Evolutionary conservation across 2,888 invertebrate species (phyloP), one percentile per base, ranked within the genome.

Genomic region (Drepana falcataria): DNA sequence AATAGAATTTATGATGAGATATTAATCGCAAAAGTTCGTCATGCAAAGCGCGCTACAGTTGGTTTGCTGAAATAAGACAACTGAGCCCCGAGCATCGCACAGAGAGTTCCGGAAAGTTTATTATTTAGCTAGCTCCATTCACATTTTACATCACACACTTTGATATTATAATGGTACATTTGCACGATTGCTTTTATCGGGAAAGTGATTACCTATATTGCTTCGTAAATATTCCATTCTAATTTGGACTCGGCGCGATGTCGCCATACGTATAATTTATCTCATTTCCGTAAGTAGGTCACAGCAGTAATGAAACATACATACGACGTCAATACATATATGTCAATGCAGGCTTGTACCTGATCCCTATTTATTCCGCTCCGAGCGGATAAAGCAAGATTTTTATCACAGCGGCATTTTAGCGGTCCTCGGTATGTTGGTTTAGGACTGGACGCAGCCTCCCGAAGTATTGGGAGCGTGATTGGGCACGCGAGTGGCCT

Each of bases 371-470:
- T 40, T 40, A 40, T 40, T 7, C 40, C 7, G 40, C 40, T 40
- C 40, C 4, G 21, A 21, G 21, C 21, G 21, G 21, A 21, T 21
- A 21, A 21, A 21, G 21, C 21, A 21, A 21, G 21, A 21, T 4
- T 37, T 5, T 37, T 37, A 4, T 7, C 40, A 40, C 40, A 63
- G 66, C 60, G 63, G 67, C 79, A 75, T 78, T 80, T 82, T 81
- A 81, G 75, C 67, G 74, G 73, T 69, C 69, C 71, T 58, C 53
- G 66, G 59, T 63, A 56, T 76, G 86, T 87, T 86, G 85, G 75
- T 78, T 87, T 85, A 86, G 86, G 86, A 83, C 79, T 73, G 80
- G 70, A 71, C 73, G 70, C 56, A 64, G 61, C 71, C 71, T 68
- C 71, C 68, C 66, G 59, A 64, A 75, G 78, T 78, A 83, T 79